phyloP scores from a whole-genome alignment of 2,888 invertebrate species.

The Arge pagana region DNA sequence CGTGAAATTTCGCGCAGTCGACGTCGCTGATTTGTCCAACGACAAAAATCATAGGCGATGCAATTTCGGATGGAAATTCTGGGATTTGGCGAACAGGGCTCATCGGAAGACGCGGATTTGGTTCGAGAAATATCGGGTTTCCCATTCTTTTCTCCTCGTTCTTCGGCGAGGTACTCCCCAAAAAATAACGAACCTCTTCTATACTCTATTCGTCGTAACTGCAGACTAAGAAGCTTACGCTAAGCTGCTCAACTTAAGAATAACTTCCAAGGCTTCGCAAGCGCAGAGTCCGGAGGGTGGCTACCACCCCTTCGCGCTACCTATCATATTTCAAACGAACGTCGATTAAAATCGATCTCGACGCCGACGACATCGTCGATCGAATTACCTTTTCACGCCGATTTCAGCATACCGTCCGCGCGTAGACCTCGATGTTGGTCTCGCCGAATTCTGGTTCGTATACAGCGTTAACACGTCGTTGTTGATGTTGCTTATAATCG shows the following conservation, averaged over 20 bases:
- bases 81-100: too few relatives aligned
- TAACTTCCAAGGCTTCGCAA: constrained; percentile 39
- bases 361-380: background rate
- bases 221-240: constrained; percentile 37
- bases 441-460: constrained; percentile 40
- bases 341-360: constrained; percentile 45
- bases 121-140: too few relatives aligned
- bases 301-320: constrained; percentile 38
- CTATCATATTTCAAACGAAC: constrained; percentile 48
- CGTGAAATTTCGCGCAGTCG: background rate
- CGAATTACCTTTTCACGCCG: constrained; percentile 52
- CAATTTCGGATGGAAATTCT: too few relatives aligned
- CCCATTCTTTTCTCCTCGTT: too few relatives aligned
- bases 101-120: too few relatives aligned
- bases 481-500: constrained; percentile 54
- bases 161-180: constrained; percentile 19
- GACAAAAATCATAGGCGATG: background rate
- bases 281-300: constrained; percentile 14
- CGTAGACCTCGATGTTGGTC: constrained; percentile 40
- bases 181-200: constrained; percentile 34
- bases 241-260: constrained; percentile 46
- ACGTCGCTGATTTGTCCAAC: background rate
- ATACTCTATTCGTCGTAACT: constrained; percentile 37
- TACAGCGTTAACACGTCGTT: constrained; percentile 54
- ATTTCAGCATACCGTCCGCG: constrained; percentile 55